Conservation (phyloP, 2,113 vertebrate species). For the Caracal caracal region DNA sequence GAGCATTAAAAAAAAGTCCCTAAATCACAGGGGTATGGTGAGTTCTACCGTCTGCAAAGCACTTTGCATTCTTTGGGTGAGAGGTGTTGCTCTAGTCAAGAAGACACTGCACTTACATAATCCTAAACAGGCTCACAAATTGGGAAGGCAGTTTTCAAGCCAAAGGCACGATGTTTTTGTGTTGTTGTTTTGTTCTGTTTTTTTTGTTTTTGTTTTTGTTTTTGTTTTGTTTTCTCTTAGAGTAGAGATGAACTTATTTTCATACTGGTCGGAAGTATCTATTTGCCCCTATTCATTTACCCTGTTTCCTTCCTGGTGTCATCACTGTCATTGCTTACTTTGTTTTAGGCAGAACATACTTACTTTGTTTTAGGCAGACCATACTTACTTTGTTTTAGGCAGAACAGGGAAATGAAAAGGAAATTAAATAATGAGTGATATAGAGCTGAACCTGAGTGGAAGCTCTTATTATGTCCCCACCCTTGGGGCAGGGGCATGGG, state of each 20-base stretch:
- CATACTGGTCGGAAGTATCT: not conserved
- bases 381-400: not conserved
- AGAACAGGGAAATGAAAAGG: not conserved
- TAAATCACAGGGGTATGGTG: not conserved
- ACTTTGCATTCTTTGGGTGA: constrained; percentile 34
- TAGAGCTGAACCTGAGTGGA: not conserved
- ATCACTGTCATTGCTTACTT: not conserved
- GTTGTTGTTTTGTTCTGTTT: not conserved
- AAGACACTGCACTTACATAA: constrained; percentile 48
- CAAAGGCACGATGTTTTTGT: not conserved
- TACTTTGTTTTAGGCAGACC: not conserved
- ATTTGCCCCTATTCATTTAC: not conserved
- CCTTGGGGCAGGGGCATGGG: not conserved
- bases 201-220: not conserved
- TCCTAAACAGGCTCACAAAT: not conserved
- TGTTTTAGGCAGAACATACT: not conserved
- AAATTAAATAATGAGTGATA: not conserved
- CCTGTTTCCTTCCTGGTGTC: not conserved
- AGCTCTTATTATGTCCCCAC: not conserved
- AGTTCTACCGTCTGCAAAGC: not conserved
- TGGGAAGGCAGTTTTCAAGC: constrained; percentile 24
- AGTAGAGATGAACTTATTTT: not conserved
- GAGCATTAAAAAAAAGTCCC: not conserved
- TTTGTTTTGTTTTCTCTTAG: not conserved
- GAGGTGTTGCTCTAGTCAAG: not conserved